phyloP scores from a whole-genome alignment of 2,113 vertebrate genomes.

The Scomber colias region DNA sequence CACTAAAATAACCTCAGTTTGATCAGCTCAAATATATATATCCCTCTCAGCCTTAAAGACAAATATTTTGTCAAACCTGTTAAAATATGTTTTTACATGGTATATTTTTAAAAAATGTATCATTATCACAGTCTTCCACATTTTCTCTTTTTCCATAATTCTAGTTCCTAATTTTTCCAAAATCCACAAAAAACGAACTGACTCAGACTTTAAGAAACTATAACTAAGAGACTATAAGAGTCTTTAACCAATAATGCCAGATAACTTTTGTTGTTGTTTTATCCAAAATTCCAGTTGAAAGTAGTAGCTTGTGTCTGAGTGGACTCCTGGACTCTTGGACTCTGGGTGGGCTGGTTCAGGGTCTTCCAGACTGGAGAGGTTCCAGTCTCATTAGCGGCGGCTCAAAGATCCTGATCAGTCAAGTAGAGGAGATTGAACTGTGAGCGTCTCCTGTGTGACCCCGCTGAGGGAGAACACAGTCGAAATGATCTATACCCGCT shows the following conservation, averaged over 20 bases:
- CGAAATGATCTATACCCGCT: slow-evolving; percentile 79
- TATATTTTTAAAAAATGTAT: neutral
- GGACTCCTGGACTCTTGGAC: neutral
- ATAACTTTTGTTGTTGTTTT: neutral
- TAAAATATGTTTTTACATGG: slow-evolving; percentile 2
- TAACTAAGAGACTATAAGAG: neutral
- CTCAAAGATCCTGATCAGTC: slow-evolving; percentile 69
- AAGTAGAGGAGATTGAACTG: slow-evolving; percentile 75
- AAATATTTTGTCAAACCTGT: neutral
- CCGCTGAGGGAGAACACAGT: slow-evolving; percentile 72
- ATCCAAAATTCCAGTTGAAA: neutral
- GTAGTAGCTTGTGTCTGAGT: neutral
- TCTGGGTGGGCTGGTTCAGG: slow-evolving; percentile 45
- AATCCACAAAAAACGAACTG: neutral
- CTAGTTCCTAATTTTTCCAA: neutral
- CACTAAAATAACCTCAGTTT: too few relatives aligned
- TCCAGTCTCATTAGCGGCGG: slow-evolving; percentile 71
- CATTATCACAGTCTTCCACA: neutral
- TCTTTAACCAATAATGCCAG: neutral
- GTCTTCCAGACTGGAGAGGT: slow-evolving; percentile 41
- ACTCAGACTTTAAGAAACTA: neutral
- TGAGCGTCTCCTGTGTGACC: slow-evolving; percentile 76
- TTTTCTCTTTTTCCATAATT: too few relatives aligned
- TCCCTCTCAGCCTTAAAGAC: too few relatives aligned
- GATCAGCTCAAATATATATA: too few relatives aligned